Evolutionary conservation across 2,113 vertebrate species (phyloP), one percentile per base, ranked within the genome.

Genomic region (Thalassarche chlororhynchos): DNA sequence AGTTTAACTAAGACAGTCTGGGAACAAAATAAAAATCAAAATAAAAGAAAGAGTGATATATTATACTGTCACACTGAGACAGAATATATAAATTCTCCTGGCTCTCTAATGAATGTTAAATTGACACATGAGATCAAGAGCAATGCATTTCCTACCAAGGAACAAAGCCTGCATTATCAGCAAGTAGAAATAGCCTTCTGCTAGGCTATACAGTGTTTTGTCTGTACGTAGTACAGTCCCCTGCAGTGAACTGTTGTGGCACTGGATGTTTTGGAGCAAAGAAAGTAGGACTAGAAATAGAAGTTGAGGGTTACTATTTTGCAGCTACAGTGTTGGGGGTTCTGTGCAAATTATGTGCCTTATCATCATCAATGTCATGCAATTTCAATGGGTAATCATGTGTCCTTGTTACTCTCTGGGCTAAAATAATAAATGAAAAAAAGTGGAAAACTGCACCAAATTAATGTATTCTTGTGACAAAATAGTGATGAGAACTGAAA

Each of bases 361-460:
- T 82, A 70, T 66, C 38, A 92, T 66, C 28, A 61, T 61, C 31
- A 87, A 46, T 44, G 23, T 54, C 5, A 8, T 82, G 32, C 16
- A 64, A 46, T 89, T 95, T 89, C 78, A 83, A 66, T 87, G 69
- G n/a, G 25, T 79, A 93, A 93, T 96, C 74, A 38, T 71, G 25
- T 66, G n/a, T 80, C 23, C 89, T 96, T 89, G 62, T 90, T 92
- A 93, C 18, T 91, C 26, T 88, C 36, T 77, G 21, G 64, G 49
- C 77, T 64, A 90, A 91, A 94, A 91, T n/a, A 87, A 79, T 76
- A 94, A 89, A 92, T 80, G 57, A 77, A 46, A 54, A 86, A 78
- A 76, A 62, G 34, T 87, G 70, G 54, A 62, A 94, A 95, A 93
- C 66, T 62, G 8, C 24, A 83, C 23, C 11, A 66, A 62, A 94